Evolutionary conservation across 1,140 invertebrate genomes (phyloP).

Genomic region (Bombus sibiricus): DNA sequence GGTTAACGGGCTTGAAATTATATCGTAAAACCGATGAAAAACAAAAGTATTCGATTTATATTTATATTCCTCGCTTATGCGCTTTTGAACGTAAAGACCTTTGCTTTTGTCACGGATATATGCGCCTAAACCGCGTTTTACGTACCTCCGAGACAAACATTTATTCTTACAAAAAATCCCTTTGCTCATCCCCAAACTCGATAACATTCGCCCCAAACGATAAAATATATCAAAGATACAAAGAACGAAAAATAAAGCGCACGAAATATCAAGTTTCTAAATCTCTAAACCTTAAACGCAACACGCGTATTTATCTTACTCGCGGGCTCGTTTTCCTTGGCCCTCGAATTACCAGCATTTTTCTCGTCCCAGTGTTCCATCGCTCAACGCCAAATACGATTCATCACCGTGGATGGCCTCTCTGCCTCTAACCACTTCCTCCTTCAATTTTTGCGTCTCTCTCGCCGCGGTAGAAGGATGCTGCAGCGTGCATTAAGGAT

Average conservation of each 20-base stretch:
- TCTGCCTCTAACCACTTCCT: background rate
- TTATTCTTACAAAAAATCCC: too few relatives aligned
- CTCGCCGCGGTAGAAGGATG: conserved; percentile 32
- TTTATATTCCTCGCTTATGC: background rate
- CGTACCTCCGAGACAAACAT: too few relatives aligned
- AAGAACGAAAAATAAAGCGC: too few relatives aligned
- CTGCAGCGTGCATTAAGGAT: conserved; percentile 69
- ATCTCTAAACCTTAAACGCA: background rate
- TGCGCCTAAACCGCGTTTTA: too few relatives aligned
- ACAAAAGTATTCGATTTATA: background rate
- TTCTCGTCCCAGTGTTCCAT: conserved; percentile 36
- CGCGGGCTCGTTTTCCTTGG: conserved; percentile 8
- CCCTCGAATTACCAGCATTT: conserved; percentile 23
- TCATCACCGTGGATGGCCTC: conserved; percentile 38
- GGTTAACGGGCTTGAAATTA: background rate
- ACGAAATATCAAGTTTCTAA: too few relatives aligned
- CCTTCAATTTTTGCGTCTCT: background rate
- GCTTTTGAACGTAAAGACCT: too few relatives aligned
- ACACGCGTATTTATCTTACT: conserved; percentile 23
- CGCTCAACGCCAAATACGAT: conserved; percentile 48
- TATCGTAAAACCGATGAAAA: background rate
- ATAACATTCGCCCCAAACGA: too few relatives aligned
- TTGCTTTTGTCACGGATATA: too few relatives aligned
- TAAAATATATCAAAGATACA: too few relatives aligned
- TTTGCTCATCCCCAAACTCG: too few relatives aligned